Evolutionary conservation across 2,888 invertebrate species (phyloP).

Genomic region (Sinelater perroti): DNA sequence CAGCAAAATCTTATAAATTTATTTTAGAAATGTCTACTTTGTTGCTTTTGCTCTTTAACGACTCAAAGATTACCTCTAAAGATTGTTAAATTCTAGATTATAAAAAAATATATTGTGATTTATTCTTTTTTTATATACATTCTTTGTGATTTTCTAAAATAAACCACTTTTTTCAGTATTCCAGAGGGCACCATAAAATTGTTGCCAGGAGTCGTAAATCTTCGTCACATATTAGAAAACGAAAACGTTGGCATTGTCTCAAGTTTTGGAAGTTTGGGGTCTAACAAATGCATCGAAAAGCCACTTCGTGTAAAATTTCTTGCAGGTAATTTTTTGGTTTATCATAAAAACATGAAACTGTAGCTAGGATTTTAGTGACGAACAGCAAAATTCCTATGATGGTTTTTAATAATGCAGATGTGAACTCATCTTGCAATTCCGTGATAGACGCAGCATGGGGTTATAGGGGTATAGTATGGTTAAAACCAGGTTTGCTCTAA

Average conservation of each 20-base stretch:
- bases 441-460: constrained; percentile 64
- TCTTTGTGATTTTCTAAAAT: too few species aligned
- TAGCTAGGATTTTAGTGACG: constrained; percentile 13
- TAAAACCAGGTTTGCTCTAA: too few species aligned
- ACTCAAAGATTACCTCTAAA: too few species aligned
- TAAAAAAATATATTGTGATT: too few species aligned
- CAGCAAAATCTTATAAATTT: too few species aligned
- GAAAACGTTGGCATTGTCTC: constrained; percentile 41
- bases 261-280: constrained; percentile 44
- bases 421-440: constrained; percentile 65
- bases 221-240: constrained; percentile 38
- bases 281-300: constrained; percentile 35
- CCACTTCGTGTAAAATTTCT: constrained; percentile 25
- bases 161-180: constrained; percentile 41
- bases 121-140: too few species aligned
- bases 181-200: constrained; percentile 48
- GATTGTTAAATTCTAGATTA: too few species aligned
- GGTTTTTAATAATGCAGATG: constrained; percentile 65
- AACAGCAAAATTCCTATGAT: constrained; percentile 58
- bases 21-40: too few species aligned
- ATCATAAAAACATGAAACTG: too few species aligned
- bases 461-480: constrained; percentile 64
- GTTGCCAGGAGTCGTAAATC: constrained; percentile 44
- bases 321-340: constrained; percentile 21
- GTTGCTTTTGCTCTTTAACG: too few species aligned